These are phyloP conservation scores for Idris sp. DNA, from an alignment of 1,140 invertebrate species.

Conservation along the genomic window DNA sequence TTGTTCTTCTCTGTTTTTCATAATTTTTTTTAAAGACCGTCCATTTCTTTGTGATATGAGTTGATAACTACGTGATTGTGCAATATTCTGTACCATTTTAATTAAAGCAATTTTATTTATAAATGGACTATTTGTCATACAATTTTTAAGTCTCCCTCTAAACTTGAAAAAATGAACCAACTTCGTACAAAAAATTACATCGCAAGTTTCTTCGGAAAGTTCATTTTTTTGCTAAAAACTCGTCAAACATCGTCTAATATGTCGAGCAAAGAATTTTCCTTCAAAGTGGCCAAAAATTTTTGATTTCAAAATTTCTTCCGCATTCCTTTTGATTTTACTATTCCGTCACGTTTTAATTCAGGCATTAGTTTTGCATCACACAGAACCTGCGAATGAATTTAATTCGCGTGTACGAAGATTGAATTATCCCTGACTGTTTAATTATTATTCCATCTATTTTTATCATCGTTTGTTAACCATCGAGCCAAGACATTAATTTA, in stretches of 20 bases:
- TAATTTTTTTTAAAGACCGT: not conserved
- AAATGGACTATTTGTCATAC: conserved; percentile 31
- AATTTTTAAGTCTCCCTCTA: too few species aligned
- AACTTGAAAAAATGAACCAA: too few species aligned
- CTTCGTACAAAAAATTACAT: not conserved
- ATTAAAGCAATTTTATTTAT: conserved; percentile 59
- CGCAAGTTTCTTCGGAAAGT: conserved; percentile 6
- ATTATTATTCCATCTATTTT: conserved; percentile 48
- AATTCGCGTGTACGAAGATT: conserved; percentile 16
- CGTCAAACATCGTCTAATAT: conserved; percentile 5
- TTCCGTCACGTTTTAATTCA: too few species aligned
- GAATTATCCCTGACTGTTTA: conserved; percentile 35
- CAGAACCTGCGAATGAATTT: conserved; percentile 3
- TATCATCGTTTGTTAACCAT: conserved; percentile 38
- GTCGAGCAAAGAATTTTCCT: conserved; percentile 8
- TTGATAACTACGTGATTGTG: conserved; percentile 45
- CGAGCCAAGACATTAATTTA: conserved; percentile 37
- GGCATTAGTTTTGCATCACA: too few species aligned
- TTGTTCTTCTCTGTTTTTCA: too few species aligned
- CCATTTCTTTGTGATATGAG: conserved; percentile 34
- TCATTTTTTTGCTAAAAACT: too few species aligned
- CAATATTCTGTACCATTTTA: conserved; percentile 57
- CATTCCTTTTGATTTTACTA: too few species aligned
- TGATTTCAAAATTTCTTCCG: too few species aligned
- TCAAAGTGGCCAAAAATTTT: too few species aligned